Base-by-base conservation (phyloP, 1,140 invertebrate genomes). In the Cephus cinctus region DNA sequence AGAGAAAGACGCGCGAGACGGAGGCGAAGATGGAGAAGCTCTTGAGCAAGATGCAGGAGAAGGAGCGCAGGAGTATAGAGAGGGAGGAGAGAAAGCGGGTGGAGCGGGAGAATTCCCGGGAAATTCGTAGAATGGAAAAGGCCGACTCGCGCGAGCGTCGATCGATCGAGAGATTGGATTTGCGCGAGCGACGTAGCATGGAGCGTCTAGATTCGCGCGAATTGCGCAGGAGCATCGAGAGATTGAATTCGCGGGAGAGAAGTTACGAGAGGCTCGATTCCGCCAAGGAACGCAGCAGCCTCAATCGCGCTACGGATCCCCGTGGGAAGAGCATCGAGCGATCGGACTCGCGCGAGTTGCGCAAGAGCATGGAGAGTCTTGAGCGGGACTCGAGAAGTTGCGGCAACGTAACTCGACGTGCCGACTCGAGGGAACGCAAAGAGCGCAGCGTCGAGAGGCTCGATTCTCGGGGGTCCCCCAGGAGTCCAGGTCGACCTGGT, bases 151-250 rank as follows among this genome's bases (percentile, higher is more conserved):
- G 56, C 0, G 58, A 64, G 21, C 49, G 61, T 5, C 56, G 56
- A 36, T 54, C 60, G 4, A 50, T 55, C 8, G 68, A 66, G 1
- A 63, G 60, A 18, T 48, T 43, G 8, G 73, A 75, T 21, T 62
- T 55, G 1, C 52, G 66, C 0, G 71, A 74, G 18, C 48, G 62
- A 22, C 54, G 62, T 5, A 71, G 63, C 43, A 61, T 63, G 15
- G 71, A 75, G 41, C 43, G 67, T 11, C 55, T 69, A 2, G 66
- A 69, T 43, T 68, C 59, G 6, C 6, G 25, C 6, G 25, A 27
- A n/a, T n/a, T 73, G 8, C 53, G 69, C 1, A 55, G 66, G 3
- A 77, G 72, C 46, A 66, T 71, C 23, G 72, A 77, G 22, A 52
- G 64, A 2, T 35, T 75, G 4, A 64, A 71, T 27, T 54, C 52